Conservation (phyloP, 1,140 invertebrate genomes). For the Leptestheria dahalacensis region DNA sequence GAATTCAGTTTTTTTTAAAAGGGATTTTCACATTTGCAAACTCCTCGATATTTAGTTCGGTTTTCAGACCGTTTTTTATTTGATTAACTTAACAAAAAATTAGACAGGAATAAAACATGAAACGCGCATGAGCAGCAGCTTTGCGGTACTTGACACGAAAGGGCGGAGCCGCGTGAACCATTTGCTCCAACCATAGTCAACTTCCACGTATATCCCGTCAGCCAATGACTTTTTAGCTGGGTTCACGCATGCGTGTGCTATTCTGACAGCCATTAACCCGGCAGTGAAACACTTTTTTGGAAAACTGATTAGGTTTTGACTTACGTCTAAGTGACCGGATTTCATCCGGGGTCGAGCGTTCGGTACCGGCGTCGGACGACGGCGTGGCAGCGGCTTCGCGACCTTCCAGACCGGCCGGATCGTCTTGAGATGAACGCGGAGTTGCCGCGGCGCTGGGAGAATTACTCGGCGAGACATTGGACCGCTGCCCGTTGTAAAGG, state of each 20-base stretch:
- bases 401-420: not conserved
- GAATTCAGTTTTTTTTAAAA: not conserved
- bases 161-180: too few relatives aligned
- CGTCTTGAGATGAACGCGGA: not conserved
- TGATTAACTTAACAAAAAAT: too few relatives aligned
- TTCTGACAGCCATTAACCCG: too few relatives aligned
- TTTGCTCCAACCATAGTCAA: too few relatives aligned
- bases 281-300: too few relatives aligned
- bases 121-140: too few relatives aligned
- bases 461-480: not conserved
- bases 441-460: constrained; percentile 2
- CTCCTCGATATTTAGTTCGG: not conserved
- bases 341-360: constrained; percentile 15
- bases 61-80: not conserved
- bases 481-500: constrained; percentile 5
- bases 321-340: constrained; percentile 3
- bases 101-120: too few relatives aligned
- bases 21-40: not conserved
- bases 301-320: too few relatives aligned
- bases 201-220: too few relatives aligned
- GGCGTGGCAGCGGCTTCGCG: constrained; percentile 15
- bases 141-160: too few relatives aligned
- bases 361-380: constrained; percentile 14
- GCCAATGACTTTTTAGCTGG: too few relatives aligned
- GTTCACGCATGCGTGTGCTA: too few relatives aligned